Conservation (phyloP, 2,797 vertebrate species). For the Sebastes melanostomus region DNA sequence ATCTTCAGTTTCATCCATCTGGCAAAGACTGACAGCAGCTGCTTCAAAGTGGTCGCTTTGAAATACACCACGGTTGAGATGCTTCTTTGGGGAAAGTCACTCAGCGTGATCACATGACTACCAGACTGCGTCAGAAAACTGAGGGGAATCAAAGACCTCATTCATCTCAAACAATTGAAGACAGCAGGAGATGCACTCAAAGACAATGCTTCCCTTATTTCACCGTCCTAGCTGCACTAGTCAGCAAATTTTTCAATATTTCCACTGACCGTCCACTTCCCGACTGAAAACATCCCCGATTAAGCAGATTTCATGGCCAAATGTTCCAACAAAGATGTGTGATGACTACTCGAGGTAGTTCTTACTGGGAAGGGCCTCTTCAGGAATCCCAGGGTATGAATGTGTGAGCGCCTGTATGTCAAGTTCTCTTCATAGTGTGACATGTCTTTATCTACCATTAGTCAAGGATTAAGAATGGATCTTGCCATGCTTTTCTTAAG, state of each 20-base stretch:
- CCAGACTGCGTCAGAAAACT: background rate
- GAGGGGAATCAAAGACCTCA: conserved; percentile 20
- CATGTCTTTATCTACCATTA: background rate
- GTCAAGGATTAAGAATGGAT: background rate
- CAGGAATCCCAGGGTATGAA: background rate
- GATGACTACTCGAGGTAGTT: background rate
- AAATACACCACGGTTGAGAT: background rate
- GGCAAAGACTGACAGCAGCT: background rate
- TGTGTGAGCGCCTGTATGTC: background rate
- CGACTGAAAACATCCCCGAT: conserved; percentile 8
- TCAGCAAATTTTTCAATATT: conserved; percentile 14
- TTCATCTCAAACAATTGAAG: conserved; percentile 12
- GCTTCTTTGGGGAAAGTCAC: background rate
- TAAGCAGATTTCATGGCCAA: background rate
- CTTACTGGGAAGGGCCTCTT: background rate
- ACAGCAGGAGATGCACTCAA: conserved; percentile 5
- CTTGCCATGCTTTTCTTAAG: background rate
- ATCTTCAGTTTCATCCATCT: background rate
- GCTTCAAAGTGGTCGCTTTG: background rate
- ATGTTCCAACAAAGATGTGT: background rate
- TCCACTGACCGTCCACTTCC: conserved; percentile 27
- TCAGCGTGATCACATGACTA: conserved; percentile 18
- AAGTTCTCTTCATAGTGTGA: background rate
- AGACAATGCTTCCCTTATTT: background rate
- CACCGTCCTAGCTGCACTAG: background rate